These are phyloP conservation scores for Meganola albula DNA, from an alignment of 2,888 invertebrate species.

Conservation along the genomic window DNA sequence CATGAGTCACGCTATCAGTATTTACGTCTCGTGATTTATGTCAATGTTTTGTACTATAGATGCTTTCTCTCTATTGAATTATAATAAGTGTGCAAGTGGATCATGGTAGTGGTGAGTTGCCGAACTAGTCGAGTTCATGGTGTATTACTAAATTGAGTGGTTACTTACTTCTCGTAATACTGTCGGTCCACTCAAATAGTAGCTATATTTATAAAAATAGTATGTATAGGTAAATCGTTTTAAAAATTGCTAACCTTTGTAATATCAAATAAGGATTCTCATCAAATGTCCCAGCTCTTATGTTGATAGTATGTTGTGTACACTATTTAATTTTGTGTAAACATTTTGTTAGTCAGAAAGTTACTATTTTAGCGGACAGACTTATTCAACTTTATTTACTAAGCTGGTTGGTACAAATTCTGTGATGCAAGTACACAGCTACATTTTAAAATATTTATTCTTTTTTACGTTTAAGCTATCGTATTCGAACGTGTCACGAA, in stretches of 20 bases:
- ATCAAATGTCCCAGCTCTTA: too few relatives aligned
- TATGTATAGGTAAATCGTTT: too few relatives aligned
- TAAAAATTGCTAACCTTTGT: too few relatives aligned
- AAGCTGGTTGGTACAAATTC: constrained; percentile 38
- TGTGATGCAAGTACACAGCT: constrained; percentile 34
- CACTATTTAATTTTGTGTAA: too few relatives aligned
- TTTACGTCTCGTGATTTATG: constrained; percentile 22
- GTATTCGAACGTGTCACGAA: constrained; percentile 37
- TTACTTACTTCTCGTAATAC: constrained; percentile 32
- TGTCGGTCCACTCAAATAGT: too few relatives aligned
- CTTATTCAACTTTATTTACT: constrained; percentile 28
- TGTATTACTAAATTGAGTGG: constrained; percentile 20
- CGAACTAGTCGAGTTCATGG: constrained; percentile 28
- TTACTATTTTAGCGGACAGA: too few relatives aligned
- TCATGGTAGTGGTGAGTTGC: constrained; percentile 31
- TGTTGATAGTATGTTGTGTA: too few relatives aligned
- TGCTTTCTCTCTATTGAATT: constrained; percentile 31
- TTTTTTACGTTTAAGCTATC: constrained; percentile 33
- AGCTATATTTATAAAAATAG: constrained; percentile 11
- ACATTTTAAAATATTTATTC: constrained; percentile 35
- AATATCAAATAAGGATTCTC: too few relatives aligned
- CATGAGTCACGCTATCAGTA: constrained; percentile 28
- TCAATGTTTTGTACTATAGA: constrained; percentile 30
- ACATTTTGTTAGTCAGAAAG: too few relatives aligned
- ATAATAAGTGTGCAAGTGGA: constrained; percentile 24